Evolutionary conservation across 2,113 vertebrate genomes (phyloP).

Genomic region (Callipepla squamata): DNA sequence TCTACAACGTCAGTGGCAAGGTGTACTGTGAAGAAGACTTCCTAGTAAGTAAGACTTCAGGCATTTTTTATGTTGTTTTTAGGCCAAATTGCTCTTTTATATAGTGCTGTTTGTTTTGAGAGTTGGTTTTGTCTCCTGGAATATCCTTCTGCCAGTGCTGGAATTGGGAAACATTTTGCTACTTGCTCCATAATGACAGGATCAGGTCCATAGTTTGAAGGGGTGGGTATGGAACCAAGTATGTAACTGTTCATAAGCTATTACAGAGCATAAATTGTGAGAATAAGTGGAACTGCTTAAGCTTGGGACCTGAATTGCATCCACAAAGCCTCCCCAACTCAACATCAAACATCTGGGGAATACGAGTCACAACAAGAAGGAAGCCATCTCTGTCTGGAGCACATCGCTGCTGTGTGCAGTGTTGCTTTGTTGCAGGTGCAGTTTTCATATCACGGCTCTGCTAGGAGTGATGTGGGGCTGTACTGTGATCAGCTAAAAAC

Average conservation of each 20-base stretch:
- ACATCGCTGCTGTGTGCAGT: neutral
- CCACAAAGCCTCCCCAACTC: slow-evolving; percentile 36
- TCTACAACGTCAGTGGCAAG: slow-evolving; percentile 97
- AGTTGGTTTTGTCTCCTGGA: neutral
- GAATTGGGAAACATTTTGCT: neutral
- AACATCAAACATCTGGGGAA: slow-evolving; percentile 56
- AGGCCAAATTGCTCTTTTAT: neutral
- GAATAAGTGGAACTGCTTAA: slow-evolving; percentile 23
- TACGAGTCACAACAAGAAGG: slow-evolving; percentile 4
- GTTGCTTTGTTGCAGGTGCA: slow-evolving; percentile 37
- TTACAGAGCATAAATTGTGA: slow-evolving; percentile 23
- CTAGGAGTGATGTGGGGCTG: neutral
- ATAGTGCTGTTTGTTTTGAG: neutral
- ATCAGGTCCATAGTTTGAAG: slow-evolving; percentile 21
- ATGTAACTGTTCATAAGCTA: neutral
- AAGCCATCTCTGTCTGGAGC: neutral
- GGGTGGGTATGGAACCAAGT: slow-evolving; percentile 2
- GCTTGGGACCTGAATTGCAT: slow-evolving; percentile 24
- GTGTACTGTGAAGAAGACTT: slow-evolving; percentile 99
- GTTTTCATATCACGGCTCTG: neutral
- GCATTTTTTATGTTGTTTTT: neutral
- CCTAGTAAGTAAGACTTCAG: slow-evolving; percentile 85
- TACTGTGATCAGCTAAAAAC: neutral
- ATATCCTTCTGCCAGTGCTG: neutral
- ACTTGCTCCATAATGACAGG: neutral